Percentiles rank a stretch among this genome's conserved stretches.
Conservation (phyloP, 2,888 invertebrate species). For the Ceratothoa steindachneri region DNA sequence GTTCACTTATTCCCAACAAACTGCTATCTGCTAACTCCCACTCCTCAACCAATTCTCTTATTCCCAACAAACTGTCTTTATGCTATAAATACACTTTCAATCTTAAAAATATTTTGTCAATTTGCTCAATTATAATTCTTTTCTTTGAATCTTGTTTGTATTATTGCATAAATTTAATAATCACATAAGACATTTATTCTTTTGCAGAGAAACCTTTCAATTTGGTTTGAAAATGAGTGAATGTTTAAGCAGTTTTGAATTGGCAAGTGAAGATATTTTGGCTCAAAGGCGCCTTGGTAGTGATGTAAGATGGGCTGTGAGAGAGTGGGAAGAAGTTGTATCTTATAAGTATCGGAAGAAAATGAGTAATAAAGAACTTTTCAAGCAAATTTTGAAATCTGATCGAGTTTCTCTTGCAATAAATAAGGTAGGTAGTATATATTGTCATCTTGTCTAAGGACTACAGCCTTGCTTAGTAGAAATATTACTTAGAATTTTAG, state of each 20-base stretch:
- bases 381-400: slow-evolving; percentile 27
- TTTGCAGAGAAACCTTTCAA: neutral
- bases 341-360: slow-evolving; percentile 26
- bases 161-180: no score
- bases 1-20: no score
- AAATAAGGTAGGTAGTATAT: slow-evolving; percentile 26
- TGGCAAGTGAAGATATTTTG: slow-evolving; percentile 29
- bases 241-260: neutral
- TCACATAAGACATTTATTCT: no score
- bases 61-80: no score
- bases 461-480: no score
- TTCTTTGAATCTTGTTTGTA: no score
- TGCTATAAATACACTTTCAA: no score
- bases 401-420: slow-evolving; percentile 31
- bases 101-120: no score
- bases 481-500: no score
- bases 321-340: slow-evolving; percentile 36
- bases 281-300: slow-evolving; percentile 29
- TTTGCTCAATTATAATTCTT: no score
- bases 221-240: neutral
- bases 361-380: slow-evolving; percentile 22
- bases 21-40: no score
- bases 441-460: neutral
- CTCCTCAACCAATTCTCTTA: no score
- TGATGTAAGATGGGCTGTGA: slow-evolving; percentile 41